These are phyloP conservation scores for Hydropsyche tenuis DNA, from an alignment of 1,140 invertebrate genomes.

Conservation along the genomic window DNA sequence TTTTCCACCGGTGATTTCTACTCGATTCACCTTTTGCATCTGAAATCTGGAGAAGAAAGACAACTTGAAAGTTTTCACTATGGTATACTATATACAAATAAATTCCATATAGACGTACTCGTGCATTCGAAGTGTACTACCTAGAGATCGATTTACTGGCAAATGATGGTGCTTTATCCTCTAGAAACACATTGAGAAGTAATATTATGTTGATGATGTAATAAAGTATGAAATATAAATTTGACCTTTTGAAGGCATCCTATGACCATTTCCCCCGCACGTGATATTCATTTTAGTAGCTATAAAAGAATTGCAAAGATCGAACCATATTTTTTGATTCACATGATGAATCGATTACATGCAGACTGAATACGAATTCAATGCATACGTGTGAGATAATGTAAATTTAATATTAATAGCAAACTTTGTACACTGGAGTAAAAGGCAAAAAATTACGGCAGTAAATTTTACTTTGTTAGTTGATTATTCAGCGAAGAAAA, in stretches of 20 bases:
- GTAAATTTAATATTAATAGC: background rate
- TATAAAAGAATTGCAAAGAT: slow-evolving; percentile 20
- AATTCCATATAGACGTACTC: no score
- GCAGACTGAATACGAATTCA: background rate
- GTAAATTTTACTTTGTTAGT: background rate
- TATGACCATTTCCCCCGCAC: slow-evolving; percentile 29
- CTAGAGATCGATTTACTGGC: slow-evolving; percentile 43
- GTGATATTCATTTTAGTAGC: slow-evolving; percentile 42
- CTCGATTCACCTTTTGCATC: no score
- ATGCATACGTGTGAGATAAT: background rate
- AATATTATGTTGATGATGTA: slow-evolving; percentile 50
- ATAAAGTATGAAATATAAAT: slow-evolving; percentile 48
- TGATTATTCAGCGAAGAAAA: slow-evolving; percentile 25
- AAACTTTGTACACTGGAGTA: no score
- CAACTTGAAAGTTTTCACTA: background rate
- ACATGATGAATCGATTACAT: background rate
- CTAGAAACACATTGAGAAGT: slow-evolving; percentile 42
- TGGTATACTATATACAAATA: background rate
- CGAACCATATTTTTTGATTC: background rate
- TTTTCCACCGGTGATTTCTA: slow-evolving; percentile 17
- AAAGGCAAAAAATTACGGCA: background rate
- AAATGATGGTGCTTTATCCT: slow-evolving; percentile 48
- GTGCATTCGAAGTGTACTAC: no score
- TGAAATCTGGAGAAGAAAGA: background rate
- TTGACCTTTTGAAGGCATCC: slow-evolving; percentile 24